Conservation (phyloP, 2,113 vertebrate species). For the Melanostigma gelatinosum region DNA sequence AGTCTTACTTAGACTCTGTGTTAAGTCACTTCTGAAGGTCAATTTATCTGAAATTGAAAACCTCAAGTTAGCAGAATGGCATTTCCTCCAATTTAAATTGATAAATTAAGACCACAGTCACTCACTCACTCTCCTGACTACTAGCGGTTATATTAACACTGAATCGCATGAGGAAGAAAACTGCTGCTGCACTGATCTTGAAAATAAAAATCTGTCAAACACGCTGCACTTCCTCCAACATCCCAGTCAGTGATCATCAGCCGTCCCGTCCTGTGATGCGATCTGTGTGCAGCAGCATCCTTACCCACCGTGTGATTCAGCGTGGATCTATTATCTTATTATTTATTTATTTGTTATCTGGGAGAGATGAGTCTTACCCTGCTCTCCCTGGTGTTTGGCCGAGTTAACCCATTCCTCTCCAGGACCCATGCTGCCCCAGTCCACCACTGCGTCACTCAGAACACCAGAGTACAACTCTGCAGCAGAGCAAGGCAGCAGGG, state of each 20-base stretch:
- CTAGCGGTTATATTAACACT: conserved; percentile 34
- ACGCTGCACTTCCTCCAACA: neutral
- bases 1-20: neutral
- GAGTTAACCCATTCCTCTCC: conserved; percentile 75
- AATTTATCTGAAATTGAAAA: neutral
- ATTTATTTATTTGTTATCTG: neutral
- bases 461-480: conserved; percentile 83
- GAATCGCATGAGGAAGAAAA: neutral
- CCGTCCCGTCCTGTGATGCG: conserved; percentile 5
- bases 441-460: conserved; percentile 79
- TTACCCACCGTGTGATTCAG: conserved; percentile 1
- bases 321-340: neutral
- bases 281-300: neutral
- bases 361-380: conserved; percentile 71
- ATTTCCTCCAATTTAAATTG: neutral
- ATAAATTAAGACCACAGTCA: neutral
- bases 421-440: conserved; percentile 79
- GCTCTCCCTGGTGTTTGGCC: conserved; percentile 54
- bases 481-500: conserved; percentile 61
- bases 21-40: neutral
- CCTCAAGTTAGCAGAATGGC: neutral
- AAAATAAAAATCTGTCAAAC: neutral
- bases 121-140: conserved; percentile 24
- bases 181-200: neutral
- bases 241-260: neutral